Evolutionary conservation across 2,113 vertebrate genomes (phyloP), one percentile per base, ranked within the genome.

Genomic region (Caracal caracal): DNA sequence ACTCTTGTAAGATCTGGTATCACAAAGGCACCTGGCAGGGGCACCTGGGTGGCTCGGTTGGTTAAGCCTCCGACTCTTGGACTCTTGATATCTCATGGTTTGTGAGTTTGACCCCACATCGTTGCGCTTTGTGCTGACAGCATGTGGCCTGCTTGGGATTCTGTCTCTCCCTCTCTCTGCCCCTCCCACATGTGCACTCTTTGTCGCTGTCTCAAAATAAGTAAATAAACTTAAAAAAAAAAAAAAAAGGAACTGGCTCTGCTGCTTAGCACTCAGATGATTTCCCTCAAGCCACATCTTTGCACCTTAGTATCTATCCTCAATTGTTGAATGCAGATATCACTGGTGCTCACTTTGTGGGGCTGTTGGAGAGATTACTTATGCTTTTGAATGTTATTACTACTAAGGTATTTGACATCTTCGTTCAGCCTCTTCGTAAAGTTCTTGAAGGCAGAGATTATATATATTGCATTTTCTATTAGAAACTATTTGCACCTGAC

Each of bases 371-470:
- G n/a, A 68, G 16, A 66, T 88, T 90, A 33, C 78, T 87, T 92
- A 43, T 82, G 78, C 28, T 90, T 96, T 75, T 26, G 24, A 95
- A 89, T 73, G 33, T 76, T 53, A 86, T 43, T 75, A 51, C 40
- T 71, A 73, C 51, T 90, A 26, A 37, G 35, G 20, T 76, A 80
- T 81, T 94, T 80, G 65, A 82, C 90, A 63, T 90, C 81, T 82
- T 90, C 30, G 17, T 95, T 93, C n/a, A 40, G 47, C 15, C 20
- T 40, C 76, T 79, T 11, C 61, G 47, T 89, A 24, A 92, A 43
- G 10, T 88, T 94, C 63, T 63, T 68, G 82, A 95, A 96, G 61
- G 78, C 53, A 96, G 85, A 76, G 66, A 22, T 84, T 70, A 71
- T n/a, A 28, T 81, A 66, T 49, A 73, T 70, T n/a, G 13, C n/a